Evolutionary conservation across 2,888 invertebrate genomes (phyloP).

Genomic region (Melanophora roralis): DNA sequence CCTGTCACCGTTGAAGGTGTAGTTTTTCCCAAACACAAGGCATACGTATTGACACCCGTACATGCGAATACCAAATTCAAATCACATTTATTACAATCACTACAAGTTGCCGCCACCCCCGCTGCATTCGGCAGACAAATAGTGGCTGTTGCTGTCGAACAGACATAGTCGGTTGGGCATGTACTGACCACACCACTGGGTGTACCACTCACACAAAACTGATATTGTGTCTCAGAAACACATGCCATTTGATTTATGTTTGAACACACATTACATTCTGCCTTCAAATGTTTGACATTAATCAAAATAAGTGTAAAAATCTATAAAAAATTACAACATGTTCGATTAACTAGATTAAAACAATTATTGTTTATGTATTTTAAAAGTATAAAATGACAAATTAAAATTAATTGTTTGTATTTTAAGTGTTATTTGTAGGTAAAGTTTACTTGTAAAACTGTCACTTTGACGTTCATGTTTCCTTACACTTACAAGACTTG

Average conservation of each 20-base stretch:
- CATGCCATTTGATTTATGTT: constrained; percentile 66
- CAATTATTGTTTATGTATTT: background rate
- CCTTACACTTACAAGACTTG: background rate
- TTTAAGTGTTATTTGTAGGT: no score
- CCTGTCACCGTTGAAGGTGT: constrained; percentile 59
- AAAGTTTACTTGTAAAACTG: background rate
- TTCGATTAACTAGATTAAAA: background rate
- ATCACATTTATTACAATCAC: constrained; percentile 69
- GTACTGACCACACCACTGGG: constrained; percentile 61
- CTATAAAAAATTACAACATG: constrained; percentile 1
- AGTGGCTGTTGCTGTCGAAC: constrained; percentile 61
- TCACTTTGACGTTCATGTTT: constrained; percentile 25
- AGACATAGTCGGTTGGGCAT: constrained; percentile 67
- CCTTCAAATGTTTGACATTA: background rate
- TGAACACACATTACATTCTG: constrained; percentile 69
- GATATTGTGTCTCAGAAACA: constrained; percentile 67
- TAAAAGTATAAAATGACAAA: background rate
- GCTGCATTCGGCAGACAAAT: constrained; percentile 61
- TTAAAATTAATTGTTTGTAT: background rate
- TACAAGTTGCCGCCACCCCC: constrained; percentile 63
- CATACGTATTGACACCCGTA: constrained; percentile 66
- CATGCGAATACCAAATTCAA: constrained; percentile 68
- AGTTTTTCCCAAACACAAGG: constrained; percentile 68
- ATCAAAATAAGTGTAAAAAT: constrained; percentile 27
- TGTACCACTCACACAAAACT: constrained; percentile 64